phyloP scores from a whole-genome alignment of 2,888 invertebrate species.

The Brenthis daphne region DNA sequence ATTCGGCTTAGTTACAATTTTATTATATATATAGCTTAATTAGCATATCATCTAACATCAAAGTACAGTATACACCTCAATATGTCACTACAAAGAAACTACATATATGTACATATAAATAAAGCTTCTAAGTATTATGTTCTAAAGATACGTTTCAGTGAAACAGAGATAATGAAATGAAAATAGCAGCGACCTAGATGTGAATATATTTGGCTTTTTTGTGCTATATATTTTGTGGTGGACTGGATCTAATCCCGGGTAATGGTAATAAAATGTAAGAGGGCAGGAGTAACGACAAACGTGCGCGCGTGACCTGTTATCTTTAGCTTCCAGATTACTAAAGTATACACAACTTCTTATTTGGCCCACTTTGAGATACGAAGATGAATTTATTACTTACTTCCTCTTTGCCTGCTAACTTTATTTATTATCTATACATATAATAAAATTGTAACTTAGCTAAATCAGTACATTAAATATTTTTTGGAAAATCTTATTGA shows the following conservation, averaged over 20 bases:
- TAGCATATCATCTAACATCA: too few relatives aligned
- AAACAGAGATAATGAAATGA: conserved; percentile 20
- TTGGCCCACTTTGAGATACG: conserved; percentile 10
- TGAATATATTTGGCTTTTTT: conserved; percentile 18
- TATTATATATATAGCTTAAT: too few relatives aligned
- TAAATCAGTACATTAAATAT: too few relatives aligned
- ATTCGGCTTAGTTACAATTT: too few relatives aligned
- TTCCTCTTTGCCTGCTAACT: conserved; percentile 5
- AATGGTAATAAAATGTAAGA: conserved; percentile 80
- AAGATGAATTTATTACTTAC: conserved; percentile 3
- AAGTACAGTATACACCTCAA: too few relatives aligned
- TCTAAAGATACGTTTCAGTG: conserved; percentile 8
- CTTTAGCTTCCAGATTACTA: conserved; percentile 52
- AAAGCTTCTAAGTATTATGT: conserved; percentile 8
- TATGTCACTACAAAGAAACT: too few relatives aligned
- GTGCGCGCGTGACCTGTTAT: conserved; percentile 76
- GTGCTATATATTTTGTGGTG: conserved; percentile 21
- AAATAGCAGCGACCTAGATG: conserved; percentile 13
- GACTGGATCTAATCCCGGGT: conserved; percentile 70
- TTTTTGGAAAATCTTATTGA: too few relatives aligned
- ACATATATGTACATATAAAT: not conserved
- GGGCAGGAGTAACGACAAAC: conserved; percentile 73
- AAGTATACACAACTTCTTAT: conserved; percentile 41
- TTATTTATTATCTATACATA: not conserved
- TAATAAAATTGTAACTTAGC: too few relatives aligned